Conservation (phyloP, 2,797 vertebrate species). For the Oreonectes daqikongensis region DNA sequence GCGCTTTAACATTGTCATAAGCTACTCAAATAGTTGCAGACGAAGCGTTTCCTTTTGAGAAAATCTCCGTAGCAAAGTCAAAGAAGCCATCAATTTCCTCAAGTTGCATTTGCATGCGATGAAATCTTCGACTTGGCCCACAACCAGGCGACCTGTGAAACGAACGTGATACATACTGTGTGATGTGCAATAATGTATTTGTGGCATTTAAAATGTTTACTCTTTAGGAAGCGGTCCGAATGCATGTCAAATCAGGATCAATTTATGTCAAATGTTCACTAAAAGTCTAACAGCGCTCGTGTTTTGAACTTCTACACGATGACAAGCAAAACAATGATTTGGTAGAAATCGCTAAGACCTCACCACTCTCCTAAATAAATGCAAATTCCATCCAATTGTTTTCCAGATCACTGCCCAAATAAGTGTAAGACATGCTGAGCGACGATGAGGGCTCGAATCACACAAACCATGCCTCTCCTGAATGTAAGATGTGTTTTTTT, state of each 20-base stretch:
- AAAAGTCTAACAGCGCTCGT: too few relatives aligned
- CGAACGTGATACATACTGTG: slow-evolving; percentile 15
- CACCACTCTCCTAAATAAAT: slow-evolving; percentile 17
- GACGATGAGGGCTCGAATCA: slow-evolving; percentile 26
- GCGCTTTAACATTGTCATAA: slow-evolving; percentile 30
- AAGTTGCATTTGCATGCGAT: slow-evolving; percentile 33
- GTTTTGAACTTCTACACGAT: too few relatives aligned
- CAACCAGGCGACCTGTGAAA: slow-evolving; percentile 30
- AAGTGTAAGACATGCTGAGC: slow-evolving; percentile 13
- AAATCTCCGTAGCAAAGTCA: slow-evolving; percentile 29
- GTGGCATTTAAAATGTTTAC: not conserved
- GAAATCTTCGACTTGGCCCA: slow-evolving; percentile 42
- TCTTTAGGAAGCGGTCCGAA: too few relatives aligned
- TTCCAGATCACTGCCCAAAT: not conserved
- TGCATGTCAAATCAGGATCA: too few relatives aligned
- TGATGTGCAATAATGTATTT: not conserved
- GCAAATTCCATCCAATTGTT: slow-evolving; percentile 1
- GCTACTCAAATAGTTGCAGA: slow-evolving; percentile 46
- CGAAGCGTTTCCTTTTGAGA: slow-evolving; percentile 33
- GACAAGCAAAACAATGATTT: too few relatives aligned
- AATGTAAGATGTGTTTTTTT: slow-evolving; percentile 20
- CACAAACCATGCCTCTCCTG: slow-evolving; percentile 17
- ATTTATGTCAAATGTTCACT: not conserved
- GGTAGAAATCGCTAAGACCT: not conserved
- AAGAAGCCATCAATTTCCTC: slow-evolving; percentile 35